Base-by-base conservation (phyloP, 1,140 invertebrate species). In the Drosophila nannoptera region DNA sequence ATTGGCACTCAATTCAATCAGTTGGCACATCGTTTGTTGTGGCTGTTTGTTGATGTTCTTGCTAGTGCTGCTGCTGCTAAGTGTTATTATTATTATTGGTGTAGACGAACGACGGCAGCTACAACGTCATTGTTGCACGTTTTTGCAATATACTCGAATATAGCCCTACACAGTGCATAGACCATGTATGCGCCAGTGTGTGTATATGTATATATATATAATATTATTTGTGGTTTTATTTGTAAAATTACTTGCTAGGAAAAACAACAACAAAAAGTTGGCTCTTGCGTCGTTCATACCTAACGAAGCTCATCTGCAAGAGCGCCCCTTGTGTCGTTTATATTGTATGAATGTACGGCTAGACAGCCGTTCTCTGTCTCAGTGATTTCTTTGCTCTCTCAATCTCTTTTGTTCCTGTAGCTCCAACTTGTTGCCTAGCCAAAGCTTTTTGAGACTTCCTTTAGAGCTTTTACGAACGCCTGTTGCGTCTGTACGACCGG, bases 51-150 rank as follows among this genome's bases (percentile, higher is more conserved):
- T 55, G 43, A 40, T 58, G 53, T 64, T 65, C 43, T 31, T 64
- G 48, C 12, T 60, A 36, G 36, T 59, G 45, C n/a, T 16, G 48
- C n/a, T 50, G 48, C 29, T 42, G 54, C n/a, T 43, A 55, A 55
- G 53, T 43, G n/a, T 56, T 56, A 56, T 55, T 65, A 52, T 67
- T 80, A 65, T 80, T 78, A n/a, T n/a, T n/a, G 64, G 59, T 60
- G 63, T 70, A 66, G 68, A 66, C 68, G 43, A 11, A 45, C 66
- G 56, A 60, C 78, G 66, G 31, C 48, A 50, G 31, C 48, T 50
- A 50, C 48, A n/a, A 83, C 80, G 80, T 83, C 80, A 83, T 86
- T 70, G 81, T 77, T 83, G 80, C 80, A 83, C 80, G 80, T 83
- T 83, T 83, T 84, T 84, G 80, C 80, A 84, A 84, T 83, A 84